These are phyloP conservation scores for Pandemis heparana DNA, from an alignment of 2,888 invertebrate species.

Conservation along the genomic window DNA sequence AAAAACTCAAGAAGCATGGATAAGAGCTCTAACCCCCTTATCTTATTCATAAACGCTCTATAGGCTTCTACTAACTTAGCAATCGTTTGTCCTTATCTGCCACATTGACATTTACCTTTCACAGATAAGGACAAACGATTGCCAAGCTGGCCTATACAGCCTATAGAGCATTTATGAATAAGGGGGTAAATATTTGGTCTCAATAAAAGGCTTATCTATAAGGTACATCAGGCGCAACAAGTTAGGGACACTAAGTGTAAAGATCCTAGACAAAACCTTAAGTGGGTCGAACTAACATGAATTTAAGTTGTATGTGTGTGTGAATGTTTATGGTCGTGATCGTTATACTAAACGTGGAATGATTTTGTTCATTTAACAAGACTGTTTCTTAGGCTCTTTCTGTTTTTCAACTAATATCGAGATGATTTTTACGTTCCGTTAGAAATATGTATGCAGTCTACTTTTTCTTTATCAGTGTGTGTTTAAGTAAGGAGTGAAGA, in stretches of 20 bases:
- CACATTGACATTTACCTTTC: too few species aligned
- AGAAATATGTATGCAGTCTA: background rate
- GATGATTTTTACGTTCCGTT: background rate
- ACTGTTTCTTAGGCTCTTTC: constrained; percentile 9
- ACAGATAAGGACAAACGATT: too few species aligned
- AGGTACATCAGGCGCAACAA: constrained; percentile 16
- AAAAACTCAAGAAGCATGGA: too few species aligned
- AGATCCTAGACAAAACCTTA: background rate
- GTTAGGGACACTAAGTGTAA: background rate
- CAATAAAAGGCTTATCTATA: background rate
- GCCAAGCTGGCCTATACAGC: too few species aligned
- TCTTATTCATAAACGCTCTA: too few species aligned
- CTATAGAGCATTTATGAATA: too few species aligned
- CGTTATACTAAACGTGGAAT: constrained; percentile 33
- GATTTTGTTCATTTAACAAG: constrained; percentile 28
- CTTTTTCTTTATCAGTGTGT: constrained; percentile 6
- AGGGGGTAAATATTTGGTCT: background rate
- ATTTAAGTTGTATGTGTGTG: constrained; percentile 9
- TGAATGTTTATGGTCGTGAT: constrained; percentile 21
- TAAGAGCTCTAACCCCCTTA: too few species aligned
- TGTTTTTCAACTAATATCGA: constrained; percentile 22
- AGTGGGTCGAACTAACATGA: background rate
- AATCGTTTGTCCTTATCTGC: too few species aligned
- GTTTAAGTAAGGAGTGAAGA: constrained; percentile 19
- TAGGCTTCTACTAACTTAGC: too few species aligned